These are phyloP conservation scores for Porites australiensis DNA, from an alignment of 64 coral and sea anemone genomes.

Conservation along the genomic window DNA sequence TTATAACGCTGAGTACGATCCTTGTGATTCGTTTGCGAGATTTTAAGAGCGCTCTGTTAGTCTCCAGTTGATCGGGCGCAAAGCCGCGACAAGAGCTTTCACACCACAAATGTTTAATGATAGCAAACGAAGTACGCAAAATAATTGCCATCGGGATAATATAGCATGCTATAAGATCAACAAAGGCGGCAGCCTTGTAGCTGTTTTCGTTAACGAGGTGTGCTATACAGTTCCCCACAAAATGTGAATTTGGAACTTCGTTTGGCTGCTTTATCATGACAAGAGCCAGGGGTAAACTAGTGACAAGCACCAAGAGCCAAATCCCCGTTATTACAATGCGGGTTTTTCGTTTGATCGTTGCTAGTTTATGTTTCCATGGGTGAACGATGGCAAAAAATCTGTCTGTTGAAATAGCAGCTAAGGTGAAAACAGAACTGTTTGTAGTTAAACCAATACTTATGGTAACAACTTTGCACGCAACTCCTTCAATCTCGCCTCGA, in stretches of 20 bases:
- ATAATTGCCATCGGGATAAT: slow-evolving; percentile 56
- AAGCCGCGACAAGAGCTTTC: neutral
- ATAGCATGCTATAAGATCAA: slow-evolving; percentile 34
- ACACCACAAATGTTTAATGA: slow-evolving; percentile 56
- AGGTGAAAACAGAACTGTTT: slow-evolving; percentile 5
- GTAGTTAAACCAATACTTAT: slow-evolving; percentile 11
- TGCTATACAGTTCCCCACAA: neutral
- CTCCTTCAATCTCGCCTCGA: neutral
- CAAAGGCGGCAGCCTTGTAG: neutral
- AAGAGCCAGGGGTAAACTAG: neutral
- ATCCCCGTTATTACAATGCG: neutral
- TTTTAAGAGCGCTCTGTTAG: neutral
- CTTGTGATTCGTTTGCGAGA: slow-evolving; percentile 59
- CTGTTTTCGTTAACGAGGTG: neutral
- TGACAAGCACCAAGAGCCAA: neutral
- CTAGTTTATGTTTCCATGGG: slow-evolving; percentile 13
- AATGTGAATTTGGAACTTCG: neutral
- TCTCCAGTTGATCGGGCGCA: neutral
- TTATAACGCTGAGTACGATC: slow-evolving; percentile 31
- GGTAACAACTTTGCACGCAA: slow-evolving; percentile 3
- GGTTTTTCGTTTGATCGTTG: neutral
- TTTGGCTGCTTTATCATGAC: neutral
- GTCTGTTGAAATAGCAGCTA: slow-evolving; percentile 38
- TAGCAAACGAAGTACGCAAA: slow-evolving; percentile 26
- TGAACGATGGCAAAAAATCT: slow-evolving; percentile 35